Evolutionary conservation across 2,113 vertebrate genomes (phyloP).

Genomic region (Corythoichthys intestinalis): DNA sequence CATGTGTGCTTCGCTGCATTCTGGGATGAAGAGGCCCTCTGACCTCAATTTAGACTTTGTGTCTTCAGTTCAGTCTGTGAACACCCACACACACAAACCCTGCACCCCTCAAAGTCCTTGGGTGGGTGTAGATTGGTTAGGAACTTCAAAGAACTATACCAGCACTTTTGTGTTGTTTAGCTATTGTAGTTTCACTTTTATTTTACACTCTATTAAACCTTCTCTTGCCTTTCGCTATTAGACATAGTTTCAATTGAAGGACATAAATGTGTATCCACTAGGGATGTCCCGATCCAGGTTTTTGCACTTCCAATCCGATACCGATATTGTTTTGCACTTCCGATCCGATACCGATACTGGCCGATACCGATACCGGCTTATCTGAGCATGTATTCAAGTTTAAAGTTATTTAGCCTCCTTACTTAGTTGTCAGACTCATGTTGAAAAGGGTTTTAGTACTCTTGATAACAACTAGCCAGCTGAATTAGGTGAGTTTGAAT

Average conservation of each 20-base stretch:
- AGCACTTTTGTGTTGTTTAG: neutral
- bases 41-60: conserved; percentile 3
- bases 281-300: neutral
- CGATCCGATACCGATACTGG: no score
- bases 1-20: conserved; percentile 4
- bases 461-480: no score
- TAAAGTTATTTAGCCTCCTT: no score
- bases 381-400: no score
- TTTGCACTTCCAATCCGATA: no score
- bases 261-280: neutral
- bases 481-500: no score
- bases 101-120: neutral
- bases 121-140: neutral
- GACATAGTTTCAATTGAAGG: neutral
- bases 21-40: neutral
- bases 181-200: neutral
- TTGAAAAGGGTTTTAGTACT: no score
- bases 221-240: neutral
- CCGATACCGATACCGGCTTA: no score
- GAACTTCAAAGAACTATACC: neutral
- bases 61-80: neutral
- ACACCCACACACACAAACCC: neutral
- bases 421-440: no score
- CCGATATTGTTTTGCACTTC: no score
- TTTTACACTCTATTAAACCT: neutral